Base-by-base conservation (phyloP, 92 coral and sea anemone species). In the Umimayanthus chanpuru region DNA sequence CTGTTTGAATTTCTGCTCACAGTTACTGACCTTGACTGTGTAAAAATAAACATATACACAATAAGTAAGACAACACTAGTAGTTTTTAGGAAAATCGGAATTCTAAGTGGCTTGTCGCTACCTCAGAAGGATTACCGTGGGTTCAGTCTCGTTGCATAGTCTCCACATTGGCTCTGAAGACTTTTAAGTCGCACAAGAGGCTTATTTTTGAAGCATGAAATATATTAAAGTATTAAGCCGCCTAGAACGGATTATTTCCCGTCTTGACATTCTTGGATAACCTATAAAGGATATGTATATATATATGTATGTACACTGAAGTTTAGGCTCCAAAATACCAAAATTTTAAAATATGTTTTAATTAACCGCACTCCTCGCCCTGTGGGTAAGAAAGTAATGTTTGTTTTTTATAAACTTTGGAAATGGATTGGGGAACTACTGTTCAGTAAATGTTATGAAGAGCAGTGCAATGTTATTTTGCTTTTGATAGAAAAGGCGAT, bases 41-140 rank as follows among this genome's bases (percentile, higher is more conserved):
- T 43, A 44, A 68, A 68, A 67, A 68, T 70, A 44, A 68, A n/a
- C 25, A 70, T 23, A 81, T 21, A 65, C 20, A 81, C 26, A 28
- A 38, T 36, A 43, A 10, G n/a, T 39, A 21, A 28, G 76, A 83
- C 67, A 26, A 32, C 9, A 20, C 41, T 44, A 73, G 41, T 15
- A 32, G 77, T 28, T 68, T 4, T 68, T 14, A 43, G 44, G 77
- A 30, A 77, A 81, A 64, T 38, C 74, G n/a, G 73, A 29, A 47
- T 70, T 70, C 43, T n/a, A 83, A 83, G 28, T 43, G 25, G 87
- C 77, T 83, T 83, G 30, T 41, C 44, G 64, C 40, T 67, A 43
- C 43, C 44, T 26, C 87, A 41, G 39, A 41, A 44, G 41, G 87
- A 83, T 83, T 83, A 83, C 15, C 44, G 41, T 20, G 11, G 43